phyloP scores from a whole-genome alignment of 2,888 invertebrate species.

The Smittia aterrima region DNA sequence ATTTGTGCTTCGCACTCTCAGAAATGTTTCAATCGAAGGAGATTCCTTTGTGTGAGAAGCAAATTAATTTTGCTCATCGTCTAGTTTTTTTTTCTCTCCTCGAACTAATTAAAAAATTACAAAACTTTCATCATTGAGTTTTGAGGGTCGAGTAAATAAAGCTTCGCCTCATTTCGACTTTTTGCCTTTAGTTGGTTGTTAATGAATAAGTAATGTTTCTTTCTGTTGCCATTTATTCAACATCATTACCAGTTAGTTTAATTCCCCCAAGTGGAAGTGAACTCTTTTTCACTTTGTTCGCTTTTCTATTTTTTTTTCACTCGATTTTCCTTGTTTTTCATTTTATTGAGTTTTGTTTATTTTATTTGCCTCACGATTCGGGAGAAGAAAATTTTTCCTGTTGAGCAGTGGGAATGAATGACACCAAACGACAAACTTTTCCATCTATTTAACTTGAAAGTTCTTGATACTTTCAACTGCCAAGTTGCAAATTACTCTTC shows the following conservation, averaged over 20 bases:
- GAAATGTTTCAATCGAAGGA: not conserved
- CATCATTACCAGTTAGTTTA: constrained; percentile 38
- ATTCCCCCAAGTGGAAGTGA: constrained; percentile 36
- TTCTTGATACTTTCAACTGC: constrained; percentile 5
- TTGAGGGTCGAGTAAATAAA: constrained; percentile 21
- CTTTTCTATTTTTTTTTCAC: not conserved
- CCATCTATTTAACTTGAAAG: not conserved
- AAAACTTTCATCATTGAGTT: not conserved
- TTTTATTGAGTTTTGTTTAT: constrained; percentile 15
- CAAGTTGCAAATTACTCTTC: not conserved
- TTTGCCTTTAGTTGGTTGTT: not conserved
- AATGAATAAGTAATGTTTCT: constrained; percentile 38
- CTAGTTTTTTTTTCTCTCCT: not conserved
- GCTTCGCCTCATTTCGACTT: not conserved
- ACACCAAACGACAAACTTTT: not conserved
- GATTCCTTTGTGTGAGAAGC: constrained; percentile 36
- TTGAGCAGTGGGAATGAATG: not conserved
- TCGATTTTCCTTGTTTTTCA: not conserved
- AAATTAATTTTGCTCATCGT: constrained; percentile 44
- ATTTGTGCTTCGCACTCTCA: not conserved
- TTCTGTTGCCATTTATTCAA: constrained; percentile 22
- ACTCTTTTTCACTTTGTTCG: constrained; percentile 15
- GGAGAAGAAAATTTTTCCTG: not conserved
- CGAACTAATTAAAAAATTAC: constrained; percentile 21
- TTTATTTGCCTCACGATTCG: constrained; percentile 4